phyloP scores from a whole-genome alignment of 2,113 vertebrate species.

The Carollia perspicillata region DNA sequence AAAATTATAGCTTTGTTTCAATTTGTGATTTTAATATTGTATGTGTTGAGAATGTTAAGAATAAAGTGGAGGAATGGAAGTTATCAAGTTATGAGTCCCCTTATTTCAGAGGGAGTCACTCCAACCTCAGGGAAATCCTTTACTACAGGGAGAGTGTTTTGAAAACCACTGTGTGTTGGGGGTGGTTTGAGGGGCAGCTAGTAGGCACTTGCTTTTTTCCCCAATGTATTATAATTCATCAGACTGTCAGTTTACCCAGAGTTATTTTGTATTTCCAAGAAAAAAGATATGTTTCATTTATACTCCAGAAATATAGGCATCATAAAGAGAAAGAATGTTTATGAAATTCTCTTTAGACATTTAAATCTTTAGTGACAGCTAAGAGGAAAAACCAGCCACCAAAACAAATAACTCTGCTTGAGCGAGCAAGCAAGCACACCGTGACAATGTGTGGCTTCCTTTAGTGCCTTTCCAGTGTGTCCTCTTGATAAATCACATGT shows the following conservation, averaged over 20 bases:
- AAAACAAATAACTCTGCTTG: not conserved
- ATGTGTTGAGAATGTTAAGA: not conserved
- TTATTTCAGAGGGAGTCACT: not conserved
- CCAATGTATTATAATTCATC: not conserved
- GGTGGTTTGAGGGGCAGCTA: not conserved
- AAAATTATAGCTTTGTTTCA: not conserved
- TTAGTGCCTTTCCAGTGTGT: slow-evolving; percentile 50
- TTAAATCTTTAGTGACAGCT: slow-evolving; percentile 55
- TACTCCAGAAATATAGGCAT: not conserved
- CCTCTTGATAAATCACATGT: slow-evolving; percentile 67
- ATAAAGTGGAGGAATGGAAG: not conserved
- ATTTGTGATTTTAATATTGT: not conserved
- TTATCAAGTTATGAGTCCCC: not conserved
- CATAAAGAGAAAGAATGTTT: slow-evolving; percentile 26
- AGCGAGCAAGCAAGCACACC: slow-evolving; percentile 12
- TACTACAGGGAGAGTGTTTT: not conserved
- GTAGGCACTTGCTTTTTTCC: not conserved
- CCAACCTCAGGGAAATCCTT: not conserved
- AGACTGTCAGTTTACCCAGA: not conserved
- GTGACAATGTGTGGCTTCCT: not conserved
- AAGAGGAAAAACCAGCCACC: slow-evolving; percentile 7
- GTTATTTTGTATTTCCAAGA: not conserved
- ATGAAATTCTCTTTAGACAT: slow-evolving; percentile 35
- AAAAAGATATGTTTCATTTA: not conserved
- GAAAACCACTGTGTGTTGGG: not conserved